Evolutionary conservation across 2,113 vertebrate genomes (phyloP), one percentile per base, ranked within the genome.

Genomic region (Pangasianodon hypophthalmus): DNA sequence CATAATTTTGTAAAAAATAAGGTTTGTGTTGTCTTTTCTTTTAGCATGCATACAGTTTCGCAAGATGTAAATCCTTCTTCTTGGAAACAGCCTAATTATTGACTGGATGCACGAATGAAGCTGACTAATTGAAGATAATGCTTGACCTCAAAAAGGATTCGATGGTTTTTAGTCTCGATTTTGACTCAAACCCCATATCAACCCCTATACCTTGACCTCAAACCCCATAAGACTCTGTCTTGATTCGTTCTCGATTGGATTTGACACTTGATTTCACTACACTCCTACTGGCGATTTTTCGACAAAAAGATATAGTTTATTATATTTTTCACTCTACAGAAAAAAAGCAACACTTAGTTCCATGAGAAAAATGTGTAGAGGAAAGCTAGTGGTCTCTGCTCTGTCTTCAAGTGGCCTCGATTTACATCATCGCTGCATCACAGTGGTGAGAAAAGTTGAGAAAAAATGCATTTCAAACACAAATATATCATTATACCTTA

Each of bases 401-500:
- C n/a, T 69, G 87, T n/a, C 73, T 54, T 80, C 32, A 71, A 82
- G 79, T 32, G 87, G 80, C 64, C 64, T 84, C 62, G 29, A 46
- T 84, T 32, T 71, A 37, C 62, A 88, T 69, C 32, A 88, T 82
- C n/a, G 37, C 81, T 58, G 58, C 67, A 58, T 75, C 81, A 75
- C 16, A 29, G 67, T 1, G 37, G 81, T 84, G 67, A 73, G 77
- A 29, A 14, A 48, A 41, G 46, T 37, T 32, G 29, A 62, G 26
- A 7, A 64, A 50, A n/a, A 69, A 52, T 67, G n/a, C 58, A 56
- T 46, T 73, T 13, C 48, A 46, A 56, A 46, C 52, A 84, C 52
- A 73, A 71, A 52, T 81, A 26, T 67, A 84, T 84, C 37, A 88
- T 88, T 88, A 84, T 84, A 88, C 41, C 8, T 58, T 32, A 75